phyloP scores from a whole-genome alignment of 2,797 vertebrate genomes.

The Anguilla pacifica region DNA sequence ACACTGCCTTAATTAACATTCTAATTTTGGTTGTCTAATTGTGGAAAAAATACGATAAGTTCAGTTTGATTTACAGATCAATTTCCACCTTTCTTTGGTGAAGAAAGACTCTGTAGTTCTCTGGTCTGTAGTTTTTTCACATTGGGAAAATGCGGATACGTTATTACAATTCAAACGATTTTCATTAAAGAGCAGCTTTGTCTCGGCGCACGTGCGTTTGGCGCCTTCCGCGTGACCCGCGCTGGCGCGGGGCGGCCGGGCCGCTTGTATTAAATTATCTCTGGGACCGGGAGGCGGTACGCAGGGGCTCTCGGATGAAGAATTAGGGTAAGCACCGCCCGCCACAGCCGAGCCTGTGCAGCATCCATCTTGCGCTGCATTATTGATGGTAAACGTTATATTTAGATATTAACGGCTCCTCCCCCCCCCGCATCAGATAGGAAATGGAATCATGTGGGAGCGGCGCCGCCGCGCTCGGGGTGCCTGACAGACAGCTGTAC shows the following conservation, averaged over 20 bases:
- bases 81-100: background rate
- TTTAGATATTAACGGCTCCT: constrained; percentile 47
- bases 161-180: constrained; percentile 44
- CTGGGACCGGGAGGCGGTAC: constrained; percentile 41
- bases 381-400: constrained; percentile 55
- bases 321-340: constrained; percentile 48
- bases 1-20: constrained; percentile 49
- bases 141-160: background rate
- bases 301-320: constrained; percentile 46
- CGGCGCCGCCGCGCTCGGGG: background rate
- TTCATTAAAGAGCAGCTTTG: constrained; percentile 25
- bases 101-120: background rate
- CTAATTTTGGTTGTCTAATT: constrained; percentile 50
- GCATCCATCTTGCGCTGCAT: constrained; percentile 48
- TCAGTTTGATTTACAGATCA: background rate
- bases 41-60: constrained; percentile 5
- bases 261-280: constrained; percentile 55
- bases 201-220: constrained; percentile 20
- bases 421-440: constrained; percentile 17
- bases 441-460: constrained; percentile 22
- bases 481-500: background rate
- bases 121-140: background rate
- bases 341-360: constrained; percentile 35
- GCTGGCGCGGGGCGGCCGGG: constrained; percentile 51
- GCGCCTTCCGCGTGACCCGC: constrained; percentile 39